A percentile compares a stretch with the other conserved stretches of the same genome.
These are phyloP conservation scores for Schizothorax lantsangensis DNA, from an alignment of 2,797 vertebrate genomes.

Conservation along the genomic window DNA sequence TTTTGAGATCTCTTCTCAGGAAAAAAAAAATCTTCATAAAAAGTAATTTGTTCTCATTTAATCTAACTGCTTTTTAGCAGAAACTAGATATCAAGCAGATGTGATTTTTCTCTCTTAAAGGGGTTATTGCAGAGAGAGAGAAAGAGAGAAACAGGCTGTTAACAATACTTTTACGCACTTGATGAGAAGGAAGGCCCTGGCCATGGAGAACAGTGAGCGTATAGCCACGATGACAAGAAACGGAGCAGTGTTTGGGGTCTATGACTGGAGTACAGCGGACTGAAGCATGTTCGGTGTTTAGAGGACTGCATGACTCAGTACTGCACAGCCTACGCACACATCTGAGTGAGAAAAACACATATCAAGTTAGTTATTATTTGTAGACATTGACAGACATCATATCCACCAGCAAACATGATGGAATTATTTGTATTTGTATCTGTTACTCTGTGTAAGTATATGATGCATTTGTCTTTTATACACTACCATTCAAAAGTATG, in stretches of 20 bases:
- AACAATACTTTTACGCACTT: slow-evolving; percentile 66
- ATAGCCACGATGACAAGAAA: slow-evolving; percentile 84
- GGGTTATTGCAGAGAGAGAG: neutral
- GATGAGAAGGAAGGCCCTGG: slow-evolving; percentile 60
- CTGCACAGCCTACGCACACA: slow-evolving; percentile 78
- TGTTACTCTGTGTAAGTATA: neutral
- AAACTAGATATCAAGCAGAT: neutral
- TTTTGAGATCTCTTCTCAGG: neutral
- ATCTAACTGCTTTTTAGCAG: neutral
- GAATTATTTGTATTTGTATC: neutral
- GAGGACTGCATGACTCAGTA: slow-evolving; percentile 72
- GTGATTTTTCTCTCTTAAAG: neutral
- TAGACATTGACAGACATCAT: neutral
- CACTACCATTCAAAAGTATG: neutral
- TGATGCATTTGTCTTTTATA: neutral
- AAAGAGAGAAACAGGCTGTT: neutral
- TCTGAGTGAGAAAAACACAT: slow-evolving; percentile 63
- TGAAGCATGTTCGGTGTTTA: slow-evolving; percentile 74
- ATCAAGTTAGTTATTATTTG: slow-evolving; percentile 4
- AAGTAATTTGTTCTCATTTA: neutral
- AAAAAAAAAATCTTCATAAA: neutral
- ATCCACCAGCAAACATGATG: neutral
- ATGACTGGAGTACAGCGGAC: slow-evolving; percentile 81
- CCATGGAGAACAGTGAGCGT: slow-evolving; percentile 75
- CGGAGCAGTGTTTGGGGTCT: slow-evolving; percentile 76